Base-by-base conservation (phyloP, 2,888 invertebrate genomes). In the Ommatoiulus sabulosus region DNA sequence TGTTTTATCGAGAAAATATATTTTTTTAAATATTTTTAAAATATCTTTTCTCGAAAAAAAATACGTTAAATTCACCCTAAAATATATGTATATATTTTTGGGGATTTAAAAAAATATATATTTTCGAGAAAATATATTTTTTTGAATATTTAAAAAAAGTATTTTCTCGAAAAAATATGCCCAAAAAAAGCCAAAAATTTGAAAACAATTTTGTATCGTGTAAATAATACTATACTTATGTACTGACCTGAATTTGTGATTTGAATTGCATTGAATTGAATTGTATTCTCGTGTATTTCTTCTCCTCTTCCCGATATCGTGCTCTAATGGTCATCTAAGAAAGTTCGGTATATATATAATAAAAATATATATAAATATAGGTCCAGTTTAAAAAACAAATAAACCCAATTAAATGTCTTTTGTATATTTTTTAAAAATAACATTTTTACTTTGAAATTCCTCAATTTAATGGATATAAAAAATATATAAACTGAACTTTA, bases 391-490 rank as follows among this genome's bases (percentile, higher is more conserved):
- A 35, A 80, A 35, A 35, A 35, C 2, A 35, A 35, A 35, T 35
- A 35, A 72, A 35, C 35, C 35, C 80, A 35, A 35, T 10, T 80
- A 80, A 80, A 80, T 80, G 80, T 80, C 80, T 80, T 80, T 80
- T 80, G 80, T 80, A 80, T 80, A 80, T 80, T 80, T 80, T 80
- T 80, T 80, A 80, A 80, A 80, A 80, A 80, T 80, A 80, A 35
- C 80, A 5, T 80, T 80, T 80, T 80, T 80, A 80, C 80, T 80
- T 80, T 80, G 80, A 80, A 80, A 80, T 24, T 35, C 35, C n/a
- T 35, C 35, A 35, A 63, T 20, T 3, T 15, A 24, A 80, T 35
- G 10, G 24, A 80, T 80, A 24, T 6, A 80, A 80, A 24, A 24
- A 35, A 80, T 80, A 80, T 80, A 80, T 35, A 35, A 35, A 35